Evolutionary conservation across 92 coral and sea anemone species (phyloP).

Genomic region (Zoanthus sociatus): DNA sequence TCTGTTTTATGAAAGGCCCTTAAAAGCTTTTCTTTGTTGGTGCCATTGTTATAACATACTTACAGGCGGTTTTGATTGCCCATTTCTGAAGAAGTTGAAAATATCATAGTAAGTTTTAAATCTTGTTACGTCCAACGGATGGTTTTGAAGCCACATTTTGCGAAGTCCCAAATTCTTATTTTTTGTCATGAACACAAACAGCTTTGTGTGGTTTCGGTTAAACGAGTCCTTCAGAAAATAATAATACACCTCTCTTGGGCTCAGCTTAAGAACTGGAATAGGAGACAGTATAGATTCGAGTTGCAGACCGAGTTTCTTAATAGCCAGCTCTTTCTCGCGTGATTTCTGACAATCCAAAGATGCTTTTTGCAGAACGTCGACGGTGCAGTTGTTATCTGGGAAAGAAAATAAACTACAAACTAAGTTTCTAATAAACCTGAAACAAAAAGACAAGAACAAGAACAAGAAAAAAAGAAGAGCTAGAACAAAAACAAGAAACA

Average conservation of each 20-base stretch:
- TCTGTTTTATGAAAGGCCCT: too few relatives aligned
- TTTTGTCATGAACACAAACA: slow-evolving; percentile 16
- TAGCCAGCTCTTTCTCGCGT: slow-evolving; percentile 1
- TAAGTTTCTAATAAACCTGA: too few relatives aligned
- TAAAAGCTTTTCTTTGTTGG: too few relatives aligned
- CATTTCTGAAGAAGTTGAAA: slow-evolving; percentile 3
- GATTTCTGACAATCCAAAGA: slow-evolving; percentile 25
- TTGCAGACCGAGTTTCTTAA: slow-evolving; percentile 13
- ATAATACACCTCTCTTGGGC: neutral
- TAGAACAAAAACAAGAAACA: too few relatives aligned
- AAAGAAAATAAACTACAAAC: neutral
- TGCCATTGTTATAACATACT: neutral
- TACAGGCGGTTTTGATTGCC: neutral
- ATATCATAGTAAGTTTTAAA: neutral
- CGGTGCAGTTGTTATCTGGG: neutral
- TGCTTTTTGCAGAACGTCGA: slow-evolving; percentile 9
- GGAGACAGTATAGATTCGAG: neutral
- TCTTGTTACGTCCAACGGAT: neutral
- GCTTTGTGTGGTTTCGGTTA: neutral
- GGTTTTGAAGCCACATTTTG: neutral
- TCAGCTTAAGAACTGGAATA: slow-evolving; percentile 12
- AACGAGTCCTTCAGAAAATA: slow-evolving; percentile 8
- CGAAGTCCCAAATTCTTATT: neutral
- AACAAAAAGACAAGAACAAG: too few relatives aligned
- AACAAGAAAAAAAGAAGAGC: too few relatives aligned